Evolutionary conservation across 2,113 vertebrate genomes (phyloP).

Genomic region (Zonotrichia leucophrys): DNA sequence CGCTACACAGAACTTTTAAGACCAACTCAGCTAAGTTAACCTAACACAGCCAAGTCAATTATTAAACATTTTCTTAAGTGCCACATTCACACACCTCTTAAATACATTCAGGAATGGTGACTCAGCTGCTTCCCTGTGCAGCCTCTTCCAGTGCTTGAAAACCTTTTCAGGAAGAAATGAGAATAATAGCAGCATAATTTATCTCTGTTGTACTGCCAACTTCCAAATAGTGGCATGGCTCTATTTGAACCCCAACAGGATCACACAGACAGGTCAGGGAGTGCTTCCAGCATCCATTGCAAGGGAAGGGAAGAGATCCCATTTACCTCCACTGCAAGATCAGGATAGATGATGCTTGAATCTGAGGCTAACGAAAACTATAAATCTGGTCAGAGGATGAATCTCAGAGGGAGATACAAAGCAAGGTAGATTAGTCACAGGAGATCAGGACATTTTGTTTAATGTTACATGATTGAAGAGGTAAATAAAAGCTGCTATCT

Average conservation of each 20-base stretch:
- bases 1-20: accelerated
- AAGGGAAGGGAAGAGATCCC: background rate
- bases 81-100: background rate
- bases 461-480: background rate
- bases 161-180: background rate
- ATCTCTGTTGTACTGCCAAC: background rate
- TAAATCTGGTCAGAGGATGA: slow-evolving; percentile 12
- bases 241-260: background rate
- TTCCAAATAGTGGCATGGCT: background rate
- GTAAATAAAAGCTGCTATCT: slow-evolving; percentile 40
- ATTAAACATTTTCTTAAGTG: background rate
- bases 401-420: slow-evolving; percentile 9
- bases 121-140: background rate
- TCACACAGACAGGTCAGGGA: background rate
- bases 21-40: background rate
- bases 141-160: background rate
- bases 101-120: background rate
- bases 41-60: no score
- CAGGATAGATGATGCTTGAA: background rate
- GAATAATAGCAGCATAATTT: background rate
- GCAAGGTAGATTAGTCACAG: background rate
- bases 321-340: background rate
- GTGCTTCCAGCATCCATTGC: background rate
- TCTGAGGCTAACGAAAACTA: background rate
- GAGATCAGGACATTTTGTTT: background rate